These are phyloP conservation scores for Cremastobaeus sp. DNA, from an alignment of 2,888 invertebrate species.

Conservation along the genomic window DNA sequence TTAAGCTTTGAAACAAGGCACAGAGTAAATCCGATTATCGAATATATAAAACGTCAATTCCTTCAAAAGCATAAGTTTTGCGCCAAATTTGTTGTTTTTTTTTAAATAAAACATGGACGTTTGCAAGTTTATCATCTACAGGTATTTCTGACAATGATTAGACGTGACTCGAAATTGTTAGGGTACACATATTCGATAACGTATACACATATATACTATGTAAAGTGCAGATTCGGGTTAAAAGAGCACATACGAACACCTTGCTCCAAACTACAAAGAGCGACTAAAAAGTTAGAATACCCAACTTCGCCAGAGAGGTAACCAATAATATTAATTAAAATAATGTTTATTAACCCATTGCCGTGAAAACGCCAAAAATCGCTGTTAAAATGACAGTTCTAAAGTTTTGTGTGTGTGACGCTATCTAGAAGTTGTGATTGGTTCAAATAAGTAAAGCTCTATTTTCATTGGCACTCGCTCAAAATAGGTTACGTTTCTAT, in stretches of 20 bases:
- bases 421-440: no score
- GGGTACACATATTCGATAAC: constrained; percentile 30
- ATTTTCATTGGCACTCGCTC: no score
- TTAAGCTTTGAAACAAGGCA: constrained; percentile 13
- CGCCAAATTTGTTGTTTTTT: no score
- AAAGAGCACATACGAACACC: constrained; percentile 37
- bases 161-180: constrained; percentile 19
- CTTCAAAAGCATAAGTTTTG: constrained; percentile 17
- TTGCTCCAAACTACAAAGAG: constrained; percentile 35
- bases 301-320: constrained; percentile 2
- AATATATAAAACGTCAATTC: constrained; percentile 28
- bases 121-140: no score
- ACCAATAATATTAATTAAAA: neutral
- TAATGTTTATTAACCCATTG: neutral
- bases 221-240: constrained; percentile 36
- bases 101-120: no score
- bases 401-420: no score
- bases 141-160: constrained; percentile 17
- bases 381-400: no score
- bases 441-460: no score
- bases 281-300: constrained; percentile 17
- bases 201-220: constrained; percentile 25
- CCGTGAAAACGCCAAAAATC: neutral
- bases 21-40: neutral
- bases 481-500: no score